These are phyloP conservation scores for Nebria ingens DNA, from an alignment of 1,140 invertebrate species.

Conservation along the genomic window DNA sequence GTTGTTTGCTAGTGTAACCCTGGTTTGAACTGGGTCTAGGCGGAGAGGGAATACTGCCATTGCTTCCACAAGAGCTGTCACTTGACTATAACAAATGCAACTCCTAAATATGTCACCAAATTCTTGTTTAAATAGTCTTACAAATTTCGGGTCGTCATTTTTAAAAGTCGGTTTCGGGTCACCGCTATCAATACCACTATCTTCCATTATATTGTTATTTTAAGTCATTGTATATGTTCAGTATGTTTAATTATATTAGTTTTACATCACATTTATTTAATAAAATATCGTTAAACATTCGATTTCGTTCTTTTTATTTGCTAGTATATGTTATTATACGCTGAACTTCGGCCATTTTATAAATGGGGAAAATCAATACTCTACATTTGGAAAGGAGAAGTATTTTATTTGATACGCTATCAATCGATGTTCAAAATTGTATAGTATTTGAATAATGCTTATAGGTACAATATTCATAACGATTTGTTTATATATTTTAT, in stretches of 20 bases:
- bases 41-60: constrained; percentile 25
- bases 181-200: constrained; percentile 54
- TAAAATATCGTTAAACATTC: neutral
- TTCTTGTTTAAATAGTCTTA: neutral
- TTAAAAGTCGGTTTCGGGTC: constrained; percentile 36
- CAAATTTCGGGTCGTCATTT: neutral
- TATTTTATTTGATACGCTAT: neutral
- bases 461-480: no score
- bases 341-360: constrained; percentile 15
- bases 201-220: constrained; percentile 43
- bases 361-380: constrained; percentile 28
- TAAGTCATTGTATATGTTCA: neutral
- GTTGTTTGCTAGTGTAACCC: constrained; percentile 22
- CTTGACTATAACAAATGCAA: constrained; percentile 23
- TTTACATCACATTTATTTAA: neutral
- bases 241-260: neutral
- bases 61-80: constrained; percentile 27
- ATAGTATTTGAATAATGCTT: no score
- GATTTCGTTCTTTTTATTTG: constrained; percentile 11
- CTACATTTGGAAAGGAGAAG: constrained; percentile 17
- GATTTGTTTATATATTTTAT: no score
- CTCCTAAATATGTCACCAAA: constrained; percentile 11
- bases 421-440: neutral
- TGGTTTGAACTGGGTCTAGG: constrained; percentile 16
- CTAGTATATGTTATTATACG: constrained; percentile 15